Base-by-base conservation (phyloP, 2,797 vertebrate species). In the Hippocampus kuda region DNA sequence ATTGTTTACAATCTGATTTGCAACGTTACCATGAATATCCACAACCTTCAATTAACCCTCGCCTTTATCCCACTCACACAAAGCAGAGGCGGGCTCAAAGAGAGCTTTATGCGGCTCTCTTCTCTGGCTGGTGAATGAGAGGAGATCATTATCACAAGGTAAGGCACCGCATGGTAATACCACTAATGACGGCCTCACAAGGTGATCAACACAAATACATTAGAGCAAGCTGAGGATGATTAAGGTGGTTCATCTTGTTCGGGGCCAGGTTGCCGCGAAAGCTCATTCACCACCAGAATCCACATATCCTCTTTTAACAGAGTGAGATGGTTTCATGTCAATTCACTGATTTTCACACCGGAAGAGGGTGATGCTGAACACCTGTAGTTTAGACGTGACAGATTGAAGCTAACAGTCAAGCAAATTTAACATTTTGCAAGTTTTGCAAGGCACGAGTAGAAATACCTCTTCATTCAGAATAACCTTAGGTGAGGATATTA, bases 21-120 rank as follows among this genome's bases (percentile, higher is more conserved):
- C 83, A 86, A 88, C 84, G 84, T 87, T 84, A 81, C 76, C 75
- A 86, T 86, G 85, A 89, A 90, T 89, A 88, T 89, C 85, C 82
- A 79, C 78, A 76, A 81, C 83, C 79, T 83, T 87, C 84, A 90
- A 89, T 89, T 86, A 90, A 82, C 77, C 77, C 77, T 80, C 46
- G 79, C 79, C 76, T 90, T 90, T 89, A 88, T 90, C 85, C 79
- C 68, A 69, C 65, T 68, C 80, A 80, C 81, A 89, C 87, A 90
- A 90, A 88, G 84, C 81, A 64, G 67, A 79, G 68, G 75, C 75
- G 67, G 72, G 79, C 86, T 87, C 84, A 89, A 89, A 90, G 87
- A 66, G 70, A 73, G 79, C 78, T 79, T 86, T 86, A 76, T 79
- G 77, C 72, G 49, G 72, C 10, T 53, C 70, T 67, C 71, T 66